Conservation (phyloP, 2,888 invertebrate species). For the Eupeodes luniger region DNA sequence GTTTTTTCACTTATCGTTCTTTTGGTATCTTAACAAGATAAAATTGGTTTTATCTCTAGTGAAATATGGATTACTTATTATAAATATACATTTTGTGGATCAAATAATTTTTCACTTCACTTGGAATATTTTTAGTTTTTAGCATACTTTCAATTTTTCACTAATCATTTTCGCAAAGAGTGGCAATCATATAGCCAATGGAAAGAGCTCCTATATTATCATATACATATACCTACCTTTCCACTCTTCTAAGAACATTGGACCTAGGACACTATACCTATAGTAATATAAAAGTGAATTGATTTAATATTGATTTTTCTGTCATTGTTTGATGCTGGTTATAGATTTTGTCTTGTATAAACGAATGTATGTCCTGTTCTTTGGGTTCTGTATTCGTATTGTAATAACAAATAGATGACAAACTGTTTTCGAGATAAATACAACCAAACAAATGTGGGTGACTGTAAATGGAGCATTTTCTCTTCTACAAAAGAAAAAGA, state of each 20-base stretch:
- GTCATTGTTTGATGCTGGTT: conserved; percentile 63
- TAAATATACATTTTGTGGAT: too few relatives aligned
- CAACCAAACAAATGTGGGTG: conserved; percentile 33
- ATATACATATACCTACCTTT: not conserved
- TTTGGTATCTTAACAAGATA: too few relatives aligned
- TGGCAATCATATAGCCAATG: conserved; percentile 10
- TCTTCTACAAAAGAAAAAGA: not conserved
- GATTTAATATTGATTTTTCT: conserved; percentile 71
- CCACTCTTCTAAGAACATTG: conserved; percentile 50
- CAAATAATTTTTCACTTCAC: too few relatives aligned
- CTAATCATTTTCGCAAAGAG: not conserved
- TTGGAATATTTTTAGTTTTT: too few relatives aligned
- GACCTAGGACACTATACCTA: conserved; percentile 57
- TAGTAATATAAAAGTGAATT: conserved; percentile 48
- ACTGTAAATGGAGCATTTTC: conserved; percentile 2
- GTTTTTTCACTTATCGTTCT: too few relatives aligned
- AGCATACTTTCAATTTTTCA: too few relatives aligned
- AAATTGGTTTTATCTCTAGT: too few relatives aligned
- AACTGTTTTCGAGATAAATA: conserved; percentile 20
- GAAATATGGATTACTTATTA: too few relatives aligned
- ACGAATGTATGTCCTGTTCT: not conserved
- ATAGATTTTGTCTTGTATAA: conserved; percentile 47
- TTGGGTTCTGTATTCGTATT: conserved; percentile 32
- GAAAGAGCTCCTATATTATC: not conserved
- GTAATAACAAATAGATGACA: conserved; percentile 51